Base-by-base conservation (phyloP, 2,797 vertebrate genomes). In the Philypnodon macrostomus region DNA sequence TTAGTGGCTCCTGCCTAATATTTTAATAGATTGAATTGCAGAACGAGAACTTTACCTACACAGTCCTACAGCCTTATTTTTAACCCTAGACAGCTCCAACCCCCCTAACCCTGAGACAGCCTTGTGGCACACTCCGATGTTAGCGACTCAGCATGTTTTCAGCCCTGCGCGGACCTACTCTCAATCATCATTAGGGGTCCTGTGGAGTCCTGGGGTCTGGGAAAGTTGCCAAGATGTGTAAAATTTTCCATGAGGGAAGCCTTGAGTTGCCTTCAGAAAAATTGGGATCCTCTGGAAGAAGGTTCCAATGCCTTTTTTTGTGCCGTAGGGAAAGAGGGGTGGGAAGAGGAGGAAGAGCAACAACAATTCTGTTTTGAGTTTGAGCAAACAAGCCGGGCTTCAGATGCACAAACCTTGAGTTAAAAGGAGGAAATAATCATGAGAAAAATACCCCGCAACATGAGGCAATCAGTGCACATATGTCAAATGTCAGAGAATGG, bases 181-280 rank as follows among this genome's bases (percentile, higher is more conserved):
- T 94, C 92, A 90, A 91, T 92, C 93, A 92, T 88, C 88, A 80
- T 91, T 88, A 90, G 79, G 74, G 88, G 88, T 86, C 86, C 84
- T 7, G 58, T 82, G 84, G 91, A 91, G 87, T 91, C 91, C 84
- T 86, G 82, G 88, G 90, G 78, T 80, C 72, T 50, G 80, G 94
- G 94, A 90, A 73, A 4, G 1, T 6, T 0, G 92, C 95, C 95
- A 96, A 83, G 79, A 72, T 90, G 86, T 87, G 89, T 93, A 89
- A 95, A 90, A 94, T 81, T 94, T 96, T 95, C 95, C 95, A 92
- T 91, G 90, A 95, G 91, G 89, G 90, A 93, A 92, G 85, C 80
- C 87, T 85, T 65, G 83, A 90, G 87, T 89, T 89, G 88, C 87
- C 85, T 87, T 80, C 67, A 63, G 66, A 82, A 77, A 70, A 48